Conservation (phyloP, 1,140 invertebrate genomes). For the Babylonia areolata region DNA sequence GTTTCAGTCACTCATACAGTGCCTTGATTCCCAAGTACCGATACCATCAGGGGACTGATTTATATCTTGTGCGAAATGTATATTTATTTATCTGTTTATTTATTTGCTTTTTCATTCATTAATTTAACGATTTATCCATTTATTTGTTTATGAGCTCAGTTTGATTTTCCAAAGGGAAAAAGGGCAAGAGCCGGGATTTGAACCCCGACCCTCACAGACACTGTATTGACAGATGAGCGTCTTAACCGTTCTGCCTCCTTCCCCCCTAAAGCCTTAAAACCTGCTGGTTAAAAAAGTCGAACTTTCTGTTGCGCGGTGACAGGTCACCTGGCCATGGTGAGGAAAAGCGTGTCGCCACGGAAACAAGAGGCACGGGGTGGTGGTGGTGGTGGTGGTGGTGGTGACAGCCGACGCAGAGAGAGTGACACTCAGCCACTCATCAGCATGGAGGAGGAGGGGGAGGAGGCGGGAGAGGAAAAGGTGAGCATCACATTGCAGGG, state of each 20-base stretch:
- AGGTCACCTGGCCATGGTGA: slow-evolving; percentile 15
- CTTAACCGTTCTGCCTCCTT: no score
- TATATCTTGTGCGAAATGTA: background rate
- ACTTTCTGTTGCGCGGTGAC: background rate
- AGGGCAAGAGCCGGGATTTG: no score
- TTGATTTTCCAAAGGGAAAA: background rate
- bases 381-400: background rate
- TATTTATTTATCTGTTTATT: background rate
- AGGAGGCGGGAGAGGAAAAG: background rate
- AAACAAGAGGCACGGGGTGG: no score
- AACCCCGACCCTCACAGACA: no score
- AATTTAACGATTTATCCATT: no score
- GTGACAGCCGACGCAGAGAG: background rate
- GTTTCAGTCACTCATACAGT: background rate
- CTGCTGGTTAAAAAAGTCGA: background rate
- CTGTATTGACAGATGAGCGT: no score
- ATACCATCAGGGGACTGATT: no score
- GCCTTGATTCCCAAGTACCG: background rate
- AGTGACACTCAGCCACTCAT: slow-evolving; percentile 1
- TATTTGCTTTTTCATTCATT: no score
- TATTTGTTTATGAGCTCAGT: background rate
- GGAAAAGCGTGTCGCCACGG: background rate
- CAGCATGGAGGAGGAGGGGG: background rate
- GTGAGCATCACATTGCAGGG: no score
- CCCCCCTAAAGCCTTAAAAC: no score